Evolutionary conservation across 2,113 vertebrate genomes (phyloP).

Genomic region (Uropsilus gracilis): DNA sequence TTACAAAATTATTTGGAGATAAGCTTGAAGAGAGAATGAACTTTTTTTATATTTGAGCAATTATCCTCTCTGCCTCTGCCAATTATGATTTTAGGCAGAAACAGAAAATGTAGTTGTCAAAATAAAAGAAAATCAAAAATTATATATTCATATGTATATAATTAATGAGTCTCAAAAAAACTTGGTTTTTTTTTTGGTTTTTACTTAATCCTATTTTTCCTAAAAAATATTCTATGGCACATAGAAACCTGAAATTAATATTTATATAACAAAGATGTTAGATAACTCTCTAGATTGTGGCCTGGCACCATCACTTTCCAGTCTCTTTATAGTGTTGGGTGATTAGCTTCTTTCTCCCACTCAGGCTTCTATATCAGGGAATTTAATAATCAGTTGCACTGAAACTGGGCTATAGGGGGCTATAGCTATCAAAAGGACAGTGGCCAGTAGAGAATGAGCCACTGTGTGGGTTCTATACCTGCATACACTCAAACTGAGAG

Average conservation of each 20-base stretch:
- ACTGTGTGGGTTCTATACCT: no score
- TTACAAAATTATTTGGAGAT: no score
- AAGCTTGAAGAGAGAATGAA: no score
- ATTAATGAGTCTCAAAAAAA: conserved; percentile 1
- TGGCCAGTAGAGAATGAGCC: no score
- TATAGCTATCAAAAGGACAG: no score
- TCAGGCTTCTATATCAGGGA: background rate
- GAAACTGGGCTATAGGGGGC: no score
- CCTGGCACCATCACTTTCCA: background rate
- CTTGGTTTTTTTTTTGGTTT: background rate
- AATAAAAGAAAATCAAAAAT: conserved; percentile 23
- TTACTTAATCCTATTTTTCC: background rate
- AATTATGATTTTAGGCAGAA: conserved; percentile 13
- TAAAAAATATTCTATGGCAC: background rate
- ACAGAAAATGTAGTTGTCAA: conserved; percentile 19
- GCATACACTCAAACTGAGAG: no score
- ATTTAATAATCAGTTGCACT: background rate
- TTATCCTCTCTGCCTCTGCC: background rate
- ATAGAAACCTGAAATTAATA: background rate
- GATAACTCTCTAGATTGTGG: background rate
- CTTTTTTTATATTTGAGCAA: background rate
- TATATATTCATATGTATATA: background rate
- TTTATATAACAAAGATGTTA: background rate
- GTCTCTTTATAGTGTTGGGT: background rate
- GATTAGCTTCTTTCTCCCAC: background rate